Conservation (phyloP, 2,888 invertebrate genomes). For the Ochropacha duplaris region DNA sequence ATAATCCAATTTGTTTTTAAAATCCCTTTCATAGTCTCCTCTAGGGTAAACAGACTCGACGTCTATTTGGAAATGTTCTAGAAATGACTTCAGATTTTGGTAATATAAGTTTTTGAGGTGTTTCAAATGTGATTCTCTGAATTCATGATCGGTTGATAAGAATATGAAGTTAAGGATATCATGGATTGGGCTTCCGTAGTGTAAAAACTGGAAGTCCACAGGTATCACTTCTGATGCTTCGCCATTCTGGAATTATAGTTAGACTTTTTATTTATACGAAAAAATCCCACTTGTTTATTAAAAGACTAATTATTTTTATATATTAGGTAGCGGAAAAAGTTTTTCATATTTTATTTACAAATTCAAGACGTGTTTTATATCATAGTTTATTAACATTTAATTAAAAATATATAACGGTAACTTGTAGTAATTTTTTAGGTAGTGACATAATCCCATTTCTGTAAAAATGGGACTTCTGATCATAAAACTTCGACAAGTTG, state of each 20-base stretch:
- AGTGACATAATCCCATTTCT: too few species aligned
- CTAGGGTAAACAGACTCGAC: conserved; percentile 40
- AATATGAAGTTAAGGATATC: conserved; percentile 53
- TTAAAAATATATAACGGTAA: too few species aligned
- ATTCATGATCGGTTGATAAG: conserved; percentile 41
- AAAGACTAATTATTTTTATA: too few species aligned
- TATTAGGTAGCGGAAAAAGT: too few species aligned
- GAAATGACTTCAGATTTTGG: conserved; percentile 33
- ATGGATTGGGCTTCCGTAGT: conserved; percentile 43
- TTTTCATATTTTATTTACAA: too few species aligned
- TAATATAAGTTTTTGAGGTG: conserved; percentile 47
- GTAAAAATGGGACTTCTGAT: too few species aligned
- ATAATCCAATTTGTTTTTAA: conserved; percentile 39
- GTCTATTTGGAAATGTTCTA: conserved; percentile 43
- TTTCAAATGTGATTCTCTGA: conserved; percentile 41
- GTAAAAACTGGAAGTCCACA: conserved; percentile 49
- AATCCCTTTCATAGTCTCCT: conserved; percentile 43
- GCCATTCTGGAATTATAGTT: conserved; percentile 38
- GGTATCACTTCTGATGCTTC: conserved; percentile 38
- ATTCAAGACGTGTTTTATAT: too few species aligned
- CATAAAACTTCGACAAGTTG: too few species aligned
- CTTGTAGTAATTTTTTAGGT: too few species aligned
- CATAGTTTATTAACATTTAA: too few species aligned
- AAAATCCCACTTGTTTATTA: too few species aligned
- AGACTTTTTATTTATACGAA: too few species aligned